Base-by-base conservation (phyloP, 1,140 invertebrate genomes). In the Drosophila novamexicana region DNA sequence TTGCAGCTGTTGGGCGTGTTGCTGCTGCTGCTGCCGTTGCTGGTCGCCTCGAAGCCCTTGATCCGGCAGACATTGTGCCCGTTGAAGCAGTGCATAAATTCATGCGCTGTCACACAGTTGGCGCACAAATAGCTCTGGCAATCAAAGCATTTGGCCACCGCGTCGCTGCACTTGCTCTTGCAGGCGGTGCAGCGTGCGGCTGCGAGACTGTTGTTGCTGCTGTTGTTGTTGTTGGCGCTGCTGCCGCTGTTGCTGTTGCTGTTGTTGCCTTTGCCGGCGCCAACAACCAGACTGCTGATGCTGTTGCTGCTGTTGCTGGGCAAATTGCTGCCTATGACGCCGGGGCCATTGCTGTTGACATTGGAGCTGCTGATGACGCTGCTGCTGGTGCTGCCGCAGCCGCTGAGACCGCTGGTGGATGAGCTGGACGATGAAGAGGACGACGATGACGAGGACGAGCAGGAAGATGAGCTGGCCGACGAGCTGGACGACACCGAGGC, bases 11-110 rank as follows among this genome's bases (percentile, higher is more conserved):
- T 73, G 53, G 10, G 40, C 37, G 22, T 45, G 45, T 10, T 53
- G 59, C 47, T 67, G 42, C 7, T 71, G 44, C 7, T 71, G 42
- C 36, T 47, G 42, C 7, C 53, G 8, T 22, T 50, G 7, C 58
- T 59, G 36, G 64, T 67, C 4, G 83, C 81, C 37, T 89, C 84
- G 39, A 89, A 89, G 10, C 84, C 82, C 29, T 89, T 90, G 29
- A 90, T 90, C 34, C 81, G 65, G 52, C 96, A 94, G 12, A 99
- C 97, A 14, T 97, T 95, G 93, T 99, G 98, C 37, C 98, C 98
- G 92, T 99, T 98, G 93, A 99, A 99, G 92, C 98, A 99, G 92
- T 99, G 97, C 98, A 99, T 99, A 92, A 97, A 99, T 93, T 99
- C 97, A 93, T 99, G 98, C 45, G 98, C 98, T 95, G 98, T 98